Evolutionary conservation across 2,797 vertebrate genomes (phyloP).

Genomic region (Oreochromis grahami): DNA sequence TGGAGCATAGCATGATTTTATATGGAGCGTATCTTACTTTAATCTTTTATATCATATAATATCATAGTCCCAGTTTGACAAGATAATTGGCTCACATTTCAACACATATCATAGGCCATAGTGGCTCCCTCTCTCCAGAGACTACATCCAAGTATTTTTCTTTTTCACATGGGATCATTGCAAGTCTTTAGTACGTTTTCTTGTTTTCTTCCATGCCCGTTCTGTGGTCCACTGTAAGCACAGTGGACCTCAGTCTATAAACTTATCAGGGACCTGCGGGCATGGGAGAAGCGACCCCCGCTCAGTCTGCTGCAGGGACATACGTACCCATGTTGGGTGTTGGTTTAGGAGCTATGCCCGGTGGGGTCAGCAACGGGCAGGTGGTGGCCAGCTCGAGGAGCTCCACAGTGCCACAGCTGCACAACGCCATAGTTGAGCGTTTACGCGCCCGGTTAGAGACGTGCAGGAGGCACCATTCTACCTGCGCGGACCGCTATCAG

Average conservation of each 20-base stretch:
- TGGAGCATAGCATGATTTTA: background rate
- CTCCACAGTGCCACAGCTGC: slow-evolving; percentile 84
- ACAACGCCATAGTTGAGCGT: slow-evolving; percentile 95
- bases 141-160: background rate
- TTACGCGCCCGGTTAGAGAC: slow-evolving; percentile 91
- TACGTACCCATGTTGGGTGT: slow-evolving; percentile 79
- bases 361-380: slow-evolving; percentile 58
- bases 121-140: background rate
- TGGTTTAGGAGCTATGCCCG: slow-evolving; percentile 77
- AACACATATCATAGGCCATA: background rate
- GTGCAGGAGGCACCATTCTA: slow-evolving; percentile 92
- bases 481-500: slow-evolving; percentile 91
- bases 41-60: background rate
- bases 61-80: background rate
- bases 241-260: slow-evolving; percentile 47
- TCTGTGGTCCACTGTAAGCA: slow-evolving; percentile 41
- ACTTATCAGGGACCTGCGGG: slow-evolving; percentile 46
- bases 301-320: slow-evolving; percentile 82
- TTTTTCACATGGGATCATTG: slow-evolving; percentile 51
- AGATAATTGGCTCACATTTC: background rate
- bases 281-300: slow-evolving; percentile 93
- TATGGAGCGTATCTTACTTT: background rate
- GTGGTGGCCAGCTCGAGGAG: slow-evolving; percentile 73
- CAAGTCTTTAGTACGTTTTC: background rate
- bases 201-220: slow-evolving; percentile 41